Percentiles rank a stretch among this genome's conserved stretches.
Conservation (phyloP, 1,140 invertebrate genomes). For the Pseudomyrmex flavicornis region DNA sequence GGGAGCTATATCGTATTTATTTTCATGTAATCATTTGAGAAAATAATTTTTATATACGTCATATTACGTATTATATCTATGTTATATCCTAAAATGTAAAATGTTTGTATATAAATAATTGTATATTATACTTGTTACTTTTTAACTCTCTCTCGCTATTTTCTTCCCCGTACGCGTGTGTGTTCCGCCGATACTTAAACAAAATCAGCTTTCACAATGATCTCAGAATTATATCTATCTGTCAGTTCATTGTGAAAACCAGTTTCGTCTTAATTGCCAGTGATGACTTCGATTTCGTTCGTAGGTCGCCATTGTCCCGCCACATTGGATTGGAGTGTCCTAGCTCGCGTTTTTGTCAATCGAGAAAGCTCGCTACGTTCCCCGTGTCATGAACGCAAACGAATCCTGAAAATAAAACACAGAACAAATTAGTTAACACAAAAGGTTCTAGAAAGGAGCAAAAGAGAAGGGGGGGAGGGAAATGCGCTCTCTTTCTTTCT, state of each 20-base stretch:
- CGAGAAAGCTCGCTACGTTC: neutral
- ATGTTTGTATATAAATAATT: neutral
- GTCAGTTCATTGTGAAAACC: slow-evolving; percentile 97
- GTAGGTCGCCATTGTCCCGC: neutral
- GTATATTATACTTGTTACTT: neutral
- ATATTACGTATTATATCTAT: slow-evolving; percentile 2
- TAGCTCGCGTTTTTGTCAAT: neutral
- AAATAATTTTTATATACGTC: too few species aligned
- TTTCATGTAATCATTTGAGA: too few species aligned
- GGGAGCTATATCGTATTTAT: neutral
- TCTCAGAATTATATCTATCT: slow-evolving; percentile 94
- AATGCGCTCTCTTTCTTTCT: neutral
- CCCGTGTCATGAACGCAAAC: neutral
- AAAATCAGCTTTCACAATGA: slow-evolving; percentile 98
- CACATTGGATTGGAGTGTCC: neutral
- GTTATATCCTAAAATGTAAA: neutral
- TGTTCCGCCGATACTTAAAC: slow-evolving; percentile 85
- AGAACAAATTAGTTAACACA: slow-evolving; percentile 14
- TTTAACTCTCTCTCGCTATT: too few species aligned
- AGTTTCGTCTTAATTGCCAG: slow-evolving; percentile 88
- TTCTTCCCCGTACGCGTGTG: neutral
- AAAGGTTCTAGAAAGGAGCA: neutral
- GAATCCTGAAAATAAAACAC: slow-evolving; percentile 41
- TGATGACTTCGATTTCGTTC: slow-evolving; percentile 9
- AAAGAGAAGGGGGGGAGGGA: neutral